Evolutionary conservation across 2,888 invertebrate species (phyloP), one percentile per base, ranked within the genome.

Genomic region (Lissocephala sabroskyi): DNA sequence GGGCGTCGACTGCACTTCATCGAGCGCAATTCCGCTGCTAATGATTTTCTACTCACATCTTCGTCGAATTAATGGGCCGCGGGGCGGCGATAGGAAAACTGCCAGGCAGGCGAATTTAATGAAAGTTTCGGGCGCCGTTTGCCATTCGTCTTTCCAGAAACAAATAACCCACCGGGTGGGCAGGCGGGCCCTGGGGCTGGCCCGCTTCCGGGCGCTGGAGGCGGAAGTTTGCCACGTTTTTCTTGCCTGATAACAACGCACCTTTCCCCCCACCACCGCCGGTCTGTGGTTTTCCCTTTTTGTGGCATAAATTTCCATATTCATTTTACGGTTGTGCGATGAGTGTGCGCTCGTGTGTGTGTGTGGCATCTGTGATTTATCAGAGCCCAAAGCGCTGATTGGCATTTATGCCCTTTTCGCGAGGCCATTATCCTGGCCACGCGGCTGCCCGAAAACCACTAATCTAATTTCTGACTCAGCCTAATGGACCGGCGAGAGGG

Each of bases 21-120:
- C 79, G 80, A 78, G 74, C 74, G 65, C 79, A 79, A 79, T 79
- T 79, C 71, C 73, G 77, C 74, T 80, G 81, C 81, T 79, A 79
- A 79, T 79, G 81, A 79, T 79, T 80, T 79, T 80, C 79, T 81
- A 80, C 81, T 79, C 81, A 80, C 77, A 79, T 73, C 73, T 75
- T 70, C 77, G 62, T 67, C 75, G 63, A 71, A 77, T 71, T 70
- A 71, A 71, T 71, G 78, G 68, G 75, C 74, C 73, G 76, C 73
- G 73, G 73, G 56, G 28, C 29, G 48, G 36, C 37, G 48, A 62
- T 70, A 76, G 67, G 70, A 77, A 77, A n/a, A 77, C 70, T 70
- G 70, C n/a, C n/a, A n/a, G n/a, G n/a, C 30, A 30, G 14, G 54
- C 45, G 46, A 73, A 76, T 76, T 73, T 61, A 68, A 68, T 68